phyloP scores from a whole-genome alignment of 2,888 invertebrate genomes.

The Dolichomitus sp. region DNA sequence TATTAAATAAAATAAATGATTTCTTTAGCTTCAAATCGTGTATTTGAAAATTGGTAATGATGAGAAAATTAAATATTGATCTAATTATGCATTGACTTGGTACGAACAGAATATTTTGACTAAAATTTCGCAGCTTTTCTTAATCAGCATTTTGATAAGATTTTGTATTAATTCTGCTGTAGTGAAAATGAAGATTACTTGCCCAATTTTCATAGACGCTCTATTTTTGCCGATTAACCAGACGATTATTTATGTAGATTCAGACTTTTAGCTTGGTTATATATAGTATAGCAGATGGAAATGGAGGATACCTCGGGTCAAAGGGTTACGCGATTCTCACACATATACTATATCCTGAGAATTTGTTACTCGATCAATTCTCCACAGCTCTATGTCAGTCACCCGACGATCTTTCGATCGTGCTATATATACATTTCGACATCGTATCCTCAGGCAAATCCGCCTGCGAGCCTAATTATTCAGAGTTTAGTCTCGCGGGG shows the following conservation, averaged over 20 bases:
- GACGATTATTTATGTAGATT: not conserved
- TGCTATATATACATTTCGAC: constrained; percentile 49
- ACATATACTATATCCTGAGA: constrained; percentile 6
- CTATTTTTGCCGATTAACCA: not conserved
- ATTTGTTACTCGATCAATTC: constrained; percentile 26
- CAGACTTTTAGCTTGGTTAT: not conserved
- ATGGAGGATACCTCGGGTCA: constrained; percentile 23
- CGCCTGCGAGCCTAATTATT: constrained; percentile 49
- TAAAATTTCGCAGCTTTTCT: too few species aligned
- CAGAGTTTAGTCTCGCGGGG: constrained; percentile 21
- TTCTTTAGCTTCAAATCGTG: too few species aligned
- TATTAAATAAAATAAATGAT: not conserved
- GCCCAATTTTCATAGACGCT: too few species aligned
- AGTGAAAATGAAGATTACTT: not conserved
- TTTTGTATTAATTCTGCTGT: not conserved
- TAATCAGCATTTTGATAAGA: not conserved
- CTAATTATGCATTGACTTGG: too few species aligned
- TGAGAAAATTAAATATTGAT: too few species aligned
- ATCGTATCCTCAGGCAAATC: constrained; percentile 2
- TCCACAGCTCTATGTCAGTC: not conserved
- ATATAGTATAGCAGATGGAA: not conserved
- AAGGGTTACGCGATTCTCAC: constrained; percentile 25
- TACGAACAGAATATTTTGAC: too few species aligned
- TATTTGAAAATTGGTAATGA: too few species aligned
- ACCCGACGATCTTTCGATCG: constrained; percentile 3